Evolutionary conservation across 2,888 invertebrate genomes (phyloP), one percentile per base, ranked within the genome.

Genomic region (Odontocerum albicorne): DNA sequence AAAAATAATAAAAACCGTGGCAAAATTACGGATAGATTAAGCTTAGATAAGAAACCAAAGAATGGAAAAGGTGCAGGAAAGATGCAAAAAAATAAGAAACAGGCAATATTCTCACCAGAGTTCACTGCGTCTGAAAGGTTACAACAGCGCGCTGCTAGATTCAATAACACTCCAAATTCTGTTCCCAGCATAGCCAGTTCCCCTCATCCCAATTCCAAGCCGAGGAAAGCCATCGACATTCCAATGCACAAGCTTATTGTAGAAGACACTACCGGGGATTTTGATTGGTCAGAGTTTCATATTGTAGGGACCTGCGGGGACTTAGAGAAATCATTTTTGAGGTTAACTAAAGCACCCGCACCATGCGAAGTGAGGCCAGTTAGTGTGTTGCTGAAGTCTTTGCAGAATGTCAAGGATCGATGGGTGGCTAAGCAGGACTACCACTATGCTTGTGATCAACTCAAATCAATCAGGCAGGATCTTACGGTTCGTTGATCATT

Each of bases 401-500:
- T 99, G 66, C 85, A 84, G 68, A 89, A 92, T 78, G 96, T 98
- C 8, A 95, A 96, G 74, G 82, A 86, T 39, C 87, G 89, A 66
- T 99, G 98, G 96, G 83, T 88, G 62, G 81, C 85, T 53, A 92
- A 88, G 66, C 88, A 88, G 68, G 96, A 99, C 76, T 99, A 99
- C 74, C 87, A 86, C 74, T 98, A 96, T 79, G 91, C 94, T 57
- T 98, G 97, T 79, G 97, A 98, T 81, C 99, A 99, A 75, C 80
- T 99, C 54, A 98, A 99, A 75, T 96, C 97, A 6, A 97, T 99
- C 63, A 80, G 99, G 64, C 99, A 99, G 78, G 99, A 99, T 83
- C 82, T 99, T 65, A 99, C 98, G 60, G 98, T 96, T 73, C 82
- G 85, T 66, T 46, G 36, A 15, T 22, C 10, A 16, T 43, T n/a